A percentile compares a stretch with the other conserved stretches of the same genome.
phyloP scores from a whole-genome alignment of 2,113 vertebrate genomes.

The Microcebus griseorufus region DNA sequence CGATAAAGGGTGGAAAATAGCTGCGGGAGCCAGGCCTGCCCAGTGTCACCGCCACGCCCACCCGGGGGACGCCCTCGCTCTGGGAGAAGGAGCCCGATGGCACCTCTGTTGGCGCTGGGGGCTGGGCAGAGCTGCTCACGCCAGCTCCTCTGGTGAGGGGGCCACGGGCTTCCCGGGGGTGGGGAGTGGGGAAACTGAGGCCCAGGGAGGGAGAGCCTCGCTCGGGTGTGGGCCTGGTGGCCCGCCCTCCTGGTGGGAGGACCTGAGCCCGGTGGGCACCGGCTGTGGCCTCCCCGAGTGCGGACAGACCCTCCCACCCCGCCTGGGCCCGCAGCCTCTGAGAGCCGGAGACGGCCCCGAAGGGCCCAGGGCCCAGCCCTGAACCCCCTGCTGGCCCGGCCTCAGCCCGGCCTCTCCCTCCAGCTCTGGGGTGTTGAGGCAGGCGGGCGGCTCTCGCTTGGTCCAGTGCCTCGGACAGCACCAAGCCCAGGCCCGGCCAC shows the following conservation, averaged over 20 bases:
- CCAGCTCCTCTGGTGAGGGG: not conserved
- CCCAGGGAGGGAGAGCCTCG: not conserved
- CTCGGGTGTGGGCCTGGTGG: not conserved
- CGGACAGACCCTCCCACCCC: too few species aligned
- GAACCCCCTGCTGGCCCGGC: too few species aligned
- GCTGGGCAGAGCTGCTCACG: too few species aligned
- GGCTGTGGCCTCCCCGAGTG: too few species aligned
- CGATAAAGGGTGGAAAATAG: conserved; percentile 68
- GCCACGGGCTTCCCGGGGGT: not conserved
- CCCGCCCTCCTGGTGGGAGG: not conserved
- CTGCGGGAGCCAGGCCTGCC: not conserved
- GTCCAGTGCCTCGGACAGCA: rapidly evolving
- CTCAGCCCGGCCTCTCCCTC: too few species aligned
- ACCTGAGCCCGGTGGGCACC: not conserved
- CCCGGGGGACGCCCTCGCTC: rapidly evolving
- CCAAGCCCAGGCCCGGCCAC: rapidly evolving
- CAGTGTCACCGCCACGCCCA: not conserved
- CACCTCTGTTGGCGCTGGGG: not conserved
- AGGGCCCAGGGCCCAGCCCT: too few species aligned
- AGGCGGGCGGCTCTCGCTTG: rapidly evolving
- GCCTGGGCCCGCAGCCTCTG: rapidly evolving
- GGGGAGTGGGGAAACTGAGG: not conserved
- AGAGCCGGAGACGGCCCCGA: rapidly evolving
- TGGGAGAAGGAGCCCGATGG: not conserved
- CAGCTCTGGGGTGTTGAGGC: too few species aligned